A percentile compares a stretch with the other conserved stretches of the same genome.
Evolutionary conservation across 1,140 invertebrate genomes (phyloP).

Genomic region (Formica exsecta): DNA sequence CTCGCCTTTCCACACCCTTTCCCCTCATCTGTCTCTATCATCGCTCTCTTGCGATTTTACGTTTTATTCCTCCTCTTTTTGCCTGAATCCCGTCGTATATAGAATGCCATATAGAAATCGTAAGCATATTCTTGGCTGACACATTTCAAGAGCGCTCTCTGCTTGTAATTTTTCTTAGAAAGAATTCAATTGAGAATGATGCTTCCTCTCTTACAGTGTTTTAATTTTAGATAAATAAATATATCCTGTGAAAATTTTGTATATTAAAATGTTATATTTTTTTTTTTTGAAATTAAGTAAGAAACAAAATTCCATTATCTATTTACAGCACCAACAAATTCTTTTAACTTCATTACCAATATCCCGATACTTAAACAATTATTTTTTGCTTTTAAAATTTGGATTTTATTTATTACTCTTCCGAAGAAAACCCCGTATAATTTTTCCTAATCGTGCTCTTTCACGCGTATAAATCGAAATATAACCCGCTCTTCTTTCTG

Average conservation of each 20-base stretch:
- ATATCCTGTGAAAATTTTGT: background rate
- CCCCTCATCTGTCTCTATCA: conserved; percentile 30
- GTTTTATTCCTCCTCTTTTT: conserved; percentile 31
- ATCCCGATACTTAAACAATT: background rate
- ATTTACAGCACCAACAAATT: background rate
- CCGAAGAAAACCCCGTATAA: background rate
- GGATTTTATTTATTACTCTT: background rate
- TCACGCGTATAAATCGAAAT: background rate
- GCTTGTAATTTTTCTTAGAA: background rate
- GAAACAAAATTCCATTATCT: background rate
- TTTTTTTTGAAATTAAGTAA: background rate
- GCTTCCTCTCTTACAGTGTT: background rate
- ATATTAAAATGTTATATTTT: background rate
- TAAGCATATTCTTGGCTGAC: conserved; percentile 20
- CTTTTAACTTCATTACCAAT: conserved; percentile 11
- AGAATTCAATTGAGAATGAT: conserved; percentile 11
- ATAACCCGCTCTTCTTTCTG: conserved; percentile 1
- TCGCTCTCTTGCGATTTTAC: conserved; percentile 21
- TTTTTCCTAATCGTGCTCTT: background rate
- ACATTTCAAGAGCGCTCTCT: background rate
- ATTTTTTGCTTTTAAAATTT: background rate
- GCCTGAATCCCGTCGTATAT: background rate
- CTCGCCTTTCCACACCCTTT: background rate
- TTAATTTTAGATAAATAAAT: background rate
- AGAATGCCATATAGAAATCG: background rate